Conservation (phyloP, 2,888 invertebrate genomes). For the Opisthograptis luteolata region DNA sequence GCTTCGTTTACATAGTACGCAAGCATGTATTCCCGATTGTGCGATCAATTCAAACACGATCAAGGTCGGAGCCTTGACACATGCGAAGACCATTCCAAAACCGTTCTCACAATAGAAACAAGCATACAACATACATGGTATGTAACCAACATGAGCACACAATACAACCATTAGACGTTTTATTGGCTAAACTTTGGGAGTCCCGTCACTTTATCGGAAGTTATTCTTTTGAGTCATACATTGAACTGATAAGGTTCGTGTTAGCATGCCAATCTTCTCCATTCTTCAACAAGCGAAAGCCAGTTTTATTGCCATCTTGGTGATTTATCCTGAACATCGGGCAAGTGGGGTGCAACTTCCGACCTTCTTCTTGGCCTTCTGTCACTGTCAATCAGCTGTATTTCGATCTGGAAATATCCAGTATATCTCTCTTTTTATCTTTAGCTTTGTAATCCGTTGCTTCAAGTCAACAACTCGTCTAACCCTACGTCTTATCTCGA, state of each 20-base stretch:
- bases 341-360: too few species aligned
- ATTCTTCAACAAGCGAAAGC: too few species aligned
- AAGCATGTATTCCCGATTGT: constrained; percentile 55
- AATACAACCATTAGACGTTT: constrained; percentile 29
- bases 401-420: too few species aligned
- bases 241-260: neutral
- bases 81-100: constrained; percentile 50
- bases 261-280: too few species aligned
- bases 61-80: constrained; percentile 66
- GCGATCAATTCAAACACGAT: constrained; percentile 49
- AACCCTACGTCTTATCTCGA: too few species aligned
- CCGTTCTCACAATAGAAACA: constrained; percentile 47
- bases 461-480: too few species aligned
- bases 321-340: too few species aligned
- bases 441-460: too few species aligned
- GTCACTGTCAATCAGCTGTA: too few species aligned
- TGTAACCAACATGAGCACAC: constrained; percentile 1
- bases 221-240: constrained; percentile 19
- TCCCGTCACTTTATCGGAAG: constrained; percentile 21
- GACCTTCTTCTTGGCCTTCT: too few species aligned
- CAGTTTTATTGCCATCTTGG: too few species aligned
- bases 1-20: constrained; percentile 36
- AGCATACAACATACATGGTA: constrained; percentile 6
- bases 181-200: constrained; percentile 25
- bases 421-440: too few species aligned